Evolutionary conservation across 2,888 invertebrate genomes (phyloP), one percentile per base, ranked within the genome.

Genomic region (Thymelicus acteon): DNA sequence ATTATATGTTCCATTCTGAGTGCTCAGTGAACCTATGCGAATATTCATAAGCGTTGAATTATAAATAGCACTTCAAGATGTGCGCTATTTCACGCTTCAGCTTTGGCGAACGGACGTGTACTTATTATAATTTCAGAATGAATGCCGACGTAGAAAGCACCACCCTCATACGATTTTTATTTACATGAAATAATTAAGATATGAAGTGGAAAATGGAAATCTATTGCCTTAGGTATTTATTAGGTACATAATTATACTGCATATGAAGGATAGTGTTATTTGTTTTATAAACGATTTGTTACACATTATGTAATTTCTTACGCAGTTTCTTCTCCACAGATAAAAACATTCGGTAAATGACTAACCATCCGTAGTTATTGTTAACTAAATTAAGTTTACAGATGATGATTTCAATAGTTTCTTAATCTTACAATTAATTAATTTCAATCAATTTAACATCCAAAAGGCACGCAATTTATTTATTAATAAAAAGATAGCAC

Each of bases 1-100:
- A 54, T 54, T 24, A 54, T 39, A 39, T 58, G 57, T 58, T 58
- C 37, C 37, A 37, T 58, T 58, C 13, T 37, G 58, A 58, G 5
- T 58, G 58, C 58, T 13, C 58, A 24, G 37, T 13, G 39, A 58
- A 39, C 37, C 58, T 58, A 39, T 58, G n/a, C 58, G 39, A 58
- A 58, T 58, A 58, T 58, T 58, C 37, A 58, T 58, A 58, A 31
- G 13, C 15, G 13, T 39, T 58, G 58, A 58, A 58, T 39, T 39
- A 39, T n/a, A 58, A 39, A 37, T 58, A n/a, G 58, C n/a, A 58
- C 58, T 54, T 39, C 58, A 58, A 58, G 58, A 58, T 58, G 58
- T 58, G 58, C 39, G 58, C 31, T 39, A 39, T 58, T 58, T 58
- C 39, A 58, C 13, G 37, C 39, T 58, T n/a, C 58, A 58, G 39